A percentile compares a stretch with the other conserved stretches of the same genome.
phyloP scores from a whole-genome alignment of 2,113 vertebrate species.

The Telmatochromis bifrenatus region DNA sequence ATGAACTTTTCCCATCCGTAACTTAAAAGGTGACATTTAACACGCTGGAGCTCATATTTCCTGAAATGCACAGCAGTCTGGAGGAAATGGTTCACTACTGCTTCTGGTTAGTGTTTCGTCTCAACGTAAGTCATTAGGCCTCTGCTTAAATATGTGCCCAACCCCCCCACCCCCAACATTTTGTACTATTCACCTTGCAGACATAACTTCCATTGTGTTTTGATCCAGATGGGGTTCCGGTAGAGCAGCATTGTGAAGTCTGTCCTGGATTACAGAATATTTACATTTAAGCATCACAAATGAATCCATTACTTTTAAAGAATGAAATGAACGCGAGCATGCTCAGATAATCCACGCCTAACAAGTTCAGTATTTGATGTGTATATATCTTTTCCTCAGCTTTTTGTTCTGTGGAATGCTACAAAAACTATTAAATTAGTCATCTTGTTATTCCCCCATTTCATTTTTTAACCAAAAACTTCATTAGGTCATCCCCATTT shows the following conservation, averaged over 20 bases:
- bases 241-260: not conserved
- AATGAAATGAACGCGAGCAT: not conserved
- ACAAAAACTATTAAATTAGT: not conserved
- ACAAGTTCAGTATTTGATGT: not conserved
- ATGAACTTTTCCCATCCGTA: not conserved
- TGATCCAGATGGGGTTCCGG: not conserved
- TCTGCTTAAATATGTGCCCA: not conserved
- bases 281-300: not conserved
- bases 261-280: not conserved
- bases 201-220: not conserved
- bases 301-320: not conserved
- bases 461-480: not conserved
- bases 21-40: not conserved
- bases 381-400: not conserved
- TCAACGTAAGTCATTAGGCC: conserved; percentile 18
- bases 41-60: conserved; percentile 25
- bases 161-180: not conserved
- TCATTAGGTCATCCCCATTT: not conserved
- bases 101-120: conserved; percentile 52
- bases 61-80: not conserved
- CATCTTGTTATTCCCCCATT: not conserved
- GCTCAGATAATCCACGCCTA: not conserved
- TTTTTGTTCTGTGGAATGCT: not conserved
- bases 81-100: conserved; percentile 8
- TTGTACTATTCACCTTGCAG: not conserved